Evolutionary conservation across 2,888 invertebrate species (phyloP), one percentile per base, ranked within the genome.

Genomic region (Ectemnius cavifrons): DNA sequence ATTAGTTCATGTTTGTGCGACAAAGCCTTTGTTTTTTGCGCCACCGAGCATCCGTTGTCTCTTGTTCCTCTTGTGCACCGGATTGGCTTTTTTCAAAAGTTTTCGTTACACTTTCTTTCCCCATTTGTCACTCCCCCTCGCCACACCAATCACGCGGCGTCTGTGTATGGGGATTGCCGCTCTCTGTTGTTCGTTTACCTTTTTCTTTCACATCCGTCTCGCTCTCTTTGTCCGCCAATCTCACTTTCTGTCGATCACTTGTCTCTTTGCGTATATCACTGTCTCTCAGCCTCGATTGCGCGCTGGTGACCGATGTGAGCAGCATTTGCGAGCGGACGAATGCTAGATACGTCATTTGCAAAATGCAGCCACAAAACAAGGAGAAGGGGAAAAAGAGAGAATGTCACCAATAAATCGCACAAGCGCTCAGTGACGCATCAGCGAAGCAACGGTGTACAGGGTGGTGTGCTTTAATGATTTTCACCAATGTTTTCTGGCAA

Each of bases 1-100:
- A 74, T 86, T 77, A 79, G 73, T 81, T 71, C 76, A 77, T 80
- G 75, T 67, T 77, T 80, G 65, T 52, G 14, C 52, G 16, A 14
- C 14, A 14, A 14, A 16, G 52, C 37, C 47, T 66, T 62, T n/a
- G 57, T 52, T 37, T 68, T 65, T 63, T 63, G 16, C 49, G 45
- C 78, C 46, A 49, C 62, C 73, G 63, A 67, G 73, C 61, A 16
- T 46, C 37, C 58, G 47, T 71, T 52, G 65, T 52, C 52, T 52
- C 52, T 45, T 63, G 60, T 71, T 60, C 37, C 37, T 37, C 37
- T 37, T 78, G 62, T 59, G 73, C 76, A 79, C 66, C 75, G 52
- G 81, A 89, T 89, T 89, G 89, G 88, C 86, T 88, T 89, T 89
- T 90, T 89, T 89, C 88, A 89, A 89, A 90, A 89, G 89, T 88